Evolutionary conservation across 1,140 invertebrate genomes (phyloP).

Genomic region (Tetramorium simillimum): DNA sequence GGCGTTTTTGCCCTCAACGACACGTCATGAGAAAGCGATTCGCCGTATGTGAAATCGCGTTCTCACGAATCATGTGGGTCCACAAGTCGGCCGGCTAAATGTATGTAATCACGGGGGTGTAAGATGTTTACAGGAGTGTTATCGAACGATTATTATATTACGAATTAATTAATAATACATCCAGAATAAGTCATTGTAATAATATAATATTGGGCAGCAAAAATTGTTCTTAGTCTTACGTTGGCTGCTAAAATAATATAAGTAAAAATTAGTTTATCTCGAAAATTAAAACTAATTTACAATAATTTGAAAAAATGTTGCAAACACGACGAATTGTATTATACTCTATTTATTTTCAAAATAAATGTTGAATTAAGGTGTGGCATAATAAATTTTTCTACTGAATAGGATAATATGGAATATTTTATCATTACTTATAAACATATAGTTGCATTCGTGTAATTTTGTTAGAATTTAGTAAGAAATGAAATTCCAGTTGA

Average conservation of each 20-base stretch:
- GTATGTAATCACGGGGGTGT: slow-evolving; percentile 32
- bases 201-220: neutral
- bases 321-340: neutral
- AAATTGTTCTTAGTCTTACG: neutral
- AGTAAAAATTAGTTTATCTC: neutral
- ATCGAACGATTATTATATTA: neutral
- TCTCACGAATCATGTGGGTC: slow-evolving; percentile 80
- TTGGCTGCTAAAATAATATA: neutral
- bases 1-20: slow-evolving; percentile 59
- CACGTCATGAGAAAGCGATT: slow-evolving; percentile 72
- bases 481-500: neutral
- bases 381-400: neutral
- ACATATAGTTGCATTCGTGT: neutral
- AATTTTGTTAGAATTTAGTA: neutral
- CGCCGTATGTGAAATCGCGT: slow-evolving; percentile 62
- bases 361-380: neutral
- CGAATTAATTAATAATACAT: neutral
- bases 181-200: neutral
- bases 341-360: neutral
- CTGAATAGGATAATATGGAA: neutral
- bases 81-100: slow-evolving; percentile 33
- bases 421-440: neutral
- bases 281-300: neutral
- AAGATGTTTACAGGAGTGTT: neutral
- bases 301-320: neutral